Conservation (phyloP, 2,113 vertebrate species). For the Micronycteris hirsuta region DNA sequence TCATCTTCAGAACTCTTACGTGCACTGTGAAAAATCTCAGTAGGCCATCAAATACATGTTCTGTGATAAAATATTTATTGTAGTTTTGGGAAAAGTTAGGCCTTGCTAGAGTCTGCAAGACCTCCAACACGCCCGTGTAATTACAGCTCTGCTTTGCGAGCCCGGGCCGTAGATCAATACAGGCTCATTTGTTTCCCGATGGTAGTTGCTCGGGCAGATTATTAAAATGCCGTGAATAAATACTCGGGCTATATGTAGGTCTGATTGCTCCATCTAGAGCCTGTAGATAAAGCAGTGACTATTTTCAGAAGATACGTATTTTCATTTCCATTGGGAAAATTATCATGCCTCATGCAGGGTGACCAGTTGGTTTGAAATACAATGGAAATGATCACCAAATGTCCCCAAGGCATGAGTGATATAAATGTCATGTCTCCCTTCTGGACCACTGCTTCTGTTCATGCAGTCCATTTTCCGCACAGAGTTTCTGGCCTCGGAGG, state of each 20-base stretch:
- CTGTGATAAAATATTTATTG: constrained; percentile 99
- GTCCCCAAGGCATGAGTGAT: neutral
- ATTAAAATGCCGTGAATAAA: constrained; percentile 81
- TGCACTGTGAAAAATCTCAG: constrained; percentile 91
- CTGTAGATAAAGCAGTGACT: constrained; percentile 49
- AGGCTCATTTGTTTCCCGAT: constrained; percentile 85
- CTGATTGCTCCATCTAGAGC: constrained; percentile 71
- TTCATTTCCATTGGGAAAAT: constrained; percentile 67
- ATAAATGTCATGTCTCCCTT: neutral
- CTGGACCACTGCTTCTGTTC: neutral
- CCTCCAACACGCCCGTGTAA: constrained; percentile 89
- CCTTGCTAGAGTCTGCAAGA: constrained; percentile 92
- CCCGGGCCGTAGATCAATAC: constrained; percentile 84
- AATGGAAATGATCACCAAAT: neutral
- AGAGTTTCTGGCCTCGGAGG: neutral
- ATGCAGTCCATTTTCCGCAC: neutral
- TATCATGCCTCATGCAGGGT: neutral
- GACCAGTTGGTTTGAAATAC: constrained; percentile 36
- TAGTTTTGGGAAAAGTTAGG: constrained; percentile 91
- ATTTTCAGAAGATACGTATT: constrained; percentile 59
- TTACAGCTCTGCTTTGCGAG: constrained; percentile 86
- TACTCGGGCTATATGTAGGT: constrained; percentile 77
- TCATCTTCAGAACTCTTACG: constrained; percentile 92
- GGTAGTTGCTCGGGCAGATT: constrained; percentile 79
- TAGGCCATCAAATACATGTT: constrained; percentile 94